Conservation (phyloP, 2,113 vertebrate species). For the Charina bottae region DNA sequence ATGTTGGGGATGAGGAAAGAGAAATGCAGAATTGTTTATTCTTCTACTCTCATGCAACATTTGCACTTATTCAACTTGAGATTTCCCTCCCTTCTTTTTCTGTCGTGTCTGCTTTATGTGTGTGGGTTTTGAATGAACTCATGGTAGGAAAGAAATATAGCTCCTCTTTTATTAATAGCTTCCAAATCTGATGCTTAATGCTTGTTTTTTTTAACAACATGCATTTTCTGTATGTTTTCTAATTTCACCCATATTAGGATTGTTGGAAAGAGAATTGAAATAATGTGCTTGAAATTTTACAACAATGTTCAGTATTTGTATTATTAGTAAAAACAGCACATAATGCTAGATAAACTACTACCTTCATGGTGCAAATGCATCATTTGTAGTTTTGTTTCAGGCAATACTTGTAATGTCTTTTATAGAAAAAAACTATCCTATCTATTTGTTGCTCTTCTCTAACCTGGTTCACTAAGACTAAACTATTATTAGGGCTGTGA, state of each 20-base stretch:
- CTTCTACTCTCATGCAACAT: neutral
- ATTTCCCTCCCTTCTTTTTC: neutral
- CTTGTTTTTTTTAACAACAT: neutral
- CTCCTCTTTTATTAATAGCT: neutral
- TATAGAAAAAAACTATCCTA: neutral
- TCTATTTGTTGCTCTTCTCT: neutral
- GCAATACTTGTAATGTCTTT: neutral
- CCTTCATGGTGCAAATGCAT: neutral
- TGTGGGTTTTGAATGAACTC: neutral
- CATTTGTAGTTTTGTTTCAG: neutral
- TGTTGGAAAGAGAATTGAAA: neutral
- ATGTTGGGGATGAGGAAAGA: neutral
- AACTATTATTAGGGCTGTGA: neutral
- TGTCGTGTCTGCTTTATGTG: neutral
- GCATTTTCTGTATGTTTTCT: neutral
- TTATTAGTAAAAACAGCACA: neutral
- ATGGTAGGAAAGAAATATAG: neutral
- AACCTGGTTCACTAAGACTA: neutral
- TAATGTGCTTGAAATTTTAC: neutral
- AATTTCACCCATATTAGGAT: neutral
- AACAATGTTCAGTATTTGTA: neutral
- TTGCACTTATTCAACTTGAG: neutral
- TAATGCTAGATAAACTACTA: neutral
- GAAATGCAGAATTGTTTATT: neutral
- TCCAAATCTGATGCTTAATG: neutral